phyloP scores from a whole-genome alignment of 2,888 invertebrate genomes.

The Tenthredo mesomela region DNA sequence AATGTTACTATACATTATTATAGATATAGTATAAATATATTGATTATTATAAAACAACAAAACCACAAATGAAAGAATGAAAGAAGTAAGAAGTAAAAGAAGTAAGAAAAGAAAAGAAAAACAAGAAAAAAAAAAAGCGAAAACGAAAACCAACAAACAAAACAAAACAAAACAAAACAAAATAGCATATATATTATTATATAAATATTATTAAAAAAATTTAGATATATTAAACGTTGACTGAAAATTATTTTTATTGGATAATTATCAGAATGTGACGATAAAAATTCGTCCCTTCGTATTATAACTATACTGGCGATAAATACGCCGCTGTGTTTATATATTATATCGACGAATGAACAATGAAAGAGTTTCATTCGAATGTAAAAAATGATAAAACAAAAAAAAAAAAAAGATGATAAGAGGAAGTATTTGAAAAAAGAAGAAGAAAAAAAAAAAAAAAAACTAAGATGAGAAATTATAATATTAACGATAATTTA shows the following conservation, averaged over 20 bases:
- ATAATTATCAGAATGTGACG: slow-evolving; percentile 61
- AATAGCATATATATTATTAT: slow-evolving; percentile 58
- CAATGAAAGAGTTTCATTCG: slow-evolving; percentile 50
- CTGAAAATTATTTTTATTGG: slow-evolving; percentile 69
- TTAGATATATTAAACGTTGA: slow-evolving; percentile 66
- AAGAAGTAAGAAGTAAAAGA: not conserved
- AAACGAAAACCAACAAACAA: not conserved
- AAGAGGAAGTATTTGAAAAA: slow-evolving; percentile 54
- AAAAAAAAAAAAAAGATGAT: not conserved
- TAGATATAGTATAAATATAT: slow-evolving; percentile 20
- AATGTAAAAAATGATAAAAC: slow-evolving; percentile 40
- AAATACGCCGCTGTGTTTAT: slow-evolving; percentile 30
- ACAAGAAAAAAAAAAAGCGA: too few relatives aligned
- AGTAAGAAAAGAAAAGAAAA: not conserved
- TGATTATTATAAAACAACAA: not conserved
- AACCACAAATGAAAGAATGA: not conserved
- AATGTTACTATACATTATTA: not conserved
- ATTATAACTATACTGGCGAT: slow-evolving; percentile 24
- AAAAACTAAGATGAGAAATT: not conserved
- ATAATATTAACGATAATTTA: slow-evolving; percentile 50
- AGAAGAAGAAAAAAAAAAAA: slow-evolving; percentile 6
- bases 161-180: slow-evolving; percentile 38
- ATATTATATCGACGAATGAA: slow-evolving; percentile 11
- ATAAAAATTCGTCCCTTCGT: not conserved
- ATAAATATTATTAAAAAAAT: slow-evolving; percentile 57